Base-by-base conservation (phyloP, 2,797 vertebrate species). In the Hybognathus amarus region DNA sequence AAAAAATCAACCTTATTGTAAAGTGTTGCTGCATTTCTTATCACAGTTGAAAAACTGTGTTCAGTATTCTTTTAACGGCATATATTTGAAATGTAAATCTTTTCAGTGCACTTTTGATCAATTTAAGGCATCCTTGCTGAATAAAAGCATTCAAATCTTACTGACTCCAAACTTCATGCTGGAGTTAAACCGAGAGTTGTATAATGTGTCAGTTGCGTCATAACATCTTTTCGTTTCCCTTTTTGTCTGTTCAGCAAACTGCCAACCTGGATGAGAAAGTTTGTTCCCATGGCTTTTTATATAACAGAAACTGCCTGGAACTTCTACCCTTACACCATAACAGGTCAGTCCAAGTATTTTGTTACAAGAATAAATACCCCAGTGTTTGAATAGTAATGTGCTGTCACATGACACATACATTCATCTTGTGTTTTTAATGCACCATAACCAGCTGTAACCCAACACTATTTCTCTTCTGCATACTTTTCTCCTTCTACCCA, bases 271-370 rank as follows among this genome's bases (percentile, higher is more conserved):
- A 90, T 86, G 6, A 94, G 90, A 86, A 85, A 91, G 4, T 94
- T 96, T 82, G 92, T 95, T 45, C 96, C 95, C 1, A 92, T 93
- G 80, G 85, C 94, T 85, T 96, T 96, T 90, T 96, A 96, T 2
- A 90, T 96, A 90, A 96, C 94, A 20, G 96, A 96, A 88, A 96
- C 93, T 70, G 95, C 96, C 86, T 96, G 96, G 96, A 96, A 96
- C 91, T 96, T 95, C 89, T 96, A 96, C 87, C 96, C 96, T 0
- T 95, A 91, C 90, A 96, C 96, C 24, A 90, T 96, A 82, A 96
- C 96, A 91, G 95, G 93, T 92, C 70, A 86, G 90, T 79, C 77
- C 36, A 66, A 71, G 15, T 6, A 52, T 64, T 24, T 11, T 61
- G 6, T 33, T 52, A 15, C 38, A 36, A n/a, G n/a, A n/a, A 67